Base-by-base conservation (phyloP, 2,113 vertebrate species). In the Pluvialis apricaria region DNA sequence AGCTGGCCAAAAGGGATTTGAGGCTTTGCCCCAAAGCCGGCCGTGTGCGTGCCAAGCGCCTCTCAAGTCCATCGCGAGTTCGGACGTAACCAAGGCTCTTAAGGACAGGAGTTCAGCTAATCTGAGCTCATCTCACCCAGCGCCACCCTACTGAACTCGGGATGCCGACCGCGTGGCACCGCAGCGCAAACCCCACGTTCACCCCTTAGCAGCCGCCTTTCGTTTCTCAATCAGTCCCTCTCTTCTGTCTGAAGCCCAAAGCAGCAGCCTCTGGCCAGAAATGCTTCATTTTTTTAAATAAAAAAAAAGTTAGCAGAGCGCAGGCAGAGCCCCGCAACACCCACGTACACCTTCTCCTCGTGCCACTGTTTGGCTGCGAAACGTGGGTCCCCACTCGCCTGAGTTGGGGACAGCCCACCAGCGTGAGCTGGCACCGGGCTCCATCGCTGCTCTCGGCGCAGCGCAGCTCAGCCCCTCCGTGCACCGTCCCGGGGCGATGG, bases 71-170 rank as follows among this genome's bases (percentile, higher is more conserved):
- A 3, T 4, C 6, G 4, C 0, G 6, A 51, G 78, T 58, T 94
- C 26, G 15, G 81, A 61, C 18, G 75, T 68, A 36, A 57, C 13
- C 78, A 90, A 78, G 89, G 89, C 82, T 83, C 92, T 68, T 97
- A 68, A 95, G 82, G 87, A 95, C 84, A 82, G 7, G 14, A 85
- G 81, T 90, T 73, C 32, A 2, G 60, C 76, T 95, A 82, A 95
- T 91, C 86, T 44, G 36, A 69, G 92, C 82, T 91, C 96, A 73
- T 40, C 86, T 88, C 51, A 29, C 78, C 77, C 70, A 40, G 61
- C 1, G 6, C 71, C 61, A 82, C 40, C 21, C 44, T 15, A 55
- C 64, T 42, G 65, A 84, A 84, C 54, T 49, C 2, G 0, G 71
- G 71, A 40, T 13, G 32, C 8, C 3, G 68, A 32, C 47, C 42